Evolutionary conservation across 2,888 invertebrate genomes (phyloP).

Genomic region (Morpho achilles): DNA sequence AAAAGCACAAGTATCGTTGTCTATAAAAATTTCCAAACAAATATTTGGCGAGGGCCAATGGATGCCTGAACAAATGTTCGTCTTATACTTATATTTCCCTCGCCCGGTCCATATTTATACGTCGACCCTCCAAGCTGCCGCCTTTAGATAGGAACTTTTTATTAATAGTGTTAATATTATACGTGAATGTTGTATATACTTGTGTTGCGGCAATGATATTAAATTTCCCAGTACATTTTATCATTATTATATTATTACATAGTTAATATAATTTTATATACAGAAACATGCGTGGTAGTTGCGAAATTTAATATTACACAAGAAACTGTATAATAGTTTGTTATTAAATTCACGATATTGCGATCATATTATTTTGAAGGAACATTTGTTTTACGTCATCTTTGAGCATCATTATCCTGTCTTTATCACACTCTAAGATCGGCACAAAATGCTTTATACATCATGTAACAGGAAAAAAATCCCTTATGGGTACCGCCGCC

Average conservation of each 20-base stretch:
- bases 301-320: too few species aligned
- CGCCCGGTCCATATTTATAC: constrained; percentile 71
- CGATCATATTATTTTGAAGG: too few species aligned
- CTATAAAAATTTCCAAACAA: constrained; percentile 3
- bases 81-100: constrained; percentile 57
- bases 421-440: too few species aligned
- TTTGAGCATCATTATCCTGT: too few species aligned
- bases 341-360: too few species aligned
- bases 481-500: too few species aligned
- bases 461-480: too few species aligned
- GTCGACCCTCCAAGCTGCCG: constrained; percentile 58
- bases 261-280: too few species aligned
- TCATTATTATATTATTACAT: not conserved
- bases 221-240: constrained; percentile 3
- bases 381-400: too few species aligned
- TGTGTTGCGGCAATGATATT: not conserved
- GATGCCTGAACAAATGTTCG: constrained; percentile 22
- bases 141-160: constrained; percentile 51
- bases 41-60: constrained; percentile 11
- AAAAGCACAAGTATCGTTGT: not conserved
- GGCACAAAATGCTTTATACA: too few species aligned
- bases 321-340: too few species aligned
- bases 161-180: constrained; percentile 50
- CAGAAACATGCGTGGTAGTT: too few species aligned
- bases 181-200: constrained; percentile 2